phyloP scores from a whole-genome alignment of 2,888 invertebrate genomes.

The Megaustenia siamemsis region DNA sequence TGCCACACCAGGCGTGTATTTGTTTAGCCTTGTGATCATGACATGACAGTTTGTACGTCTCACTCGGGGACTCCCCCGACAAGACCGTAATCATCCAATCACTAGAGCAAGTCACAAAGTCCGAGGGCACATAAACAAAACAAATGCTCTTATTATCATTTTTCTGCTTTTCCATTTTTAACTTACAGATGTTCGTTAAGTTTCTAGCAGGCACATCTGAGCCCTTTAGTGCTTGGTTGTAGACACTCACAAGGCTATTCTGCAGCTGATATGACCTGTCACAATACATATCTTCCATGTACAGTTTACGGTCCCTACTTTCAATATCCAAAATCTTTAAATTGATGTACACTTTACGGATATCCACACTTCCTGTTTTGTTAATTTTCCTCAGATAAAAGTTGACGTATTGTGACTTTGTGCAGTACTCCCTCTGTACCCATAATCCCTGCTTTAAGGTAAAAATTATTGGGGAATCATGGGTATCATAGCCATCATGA shows the following conservation, averaged over 20 bases:
- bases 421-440: conserved; percentile 32
- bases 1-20: conserved; percentile 34
- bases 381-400: conserved; percentile 27
- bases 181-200: background rate
- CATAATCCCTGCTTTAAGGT: background rate
- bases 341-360: conserved; percentile 27
- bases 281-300: conserved; percentile 38
- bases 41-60: conserved; percentile 7
- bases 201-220: background rate
- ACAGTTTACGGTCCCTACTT: conserved; percentile 21
- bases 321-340: conserved; percentile 45
- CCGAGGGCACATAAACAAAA: conserved; percentile 28
- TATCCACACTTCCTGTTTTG: conserved; percentile 2
- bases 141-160: conserved; percentile 23
- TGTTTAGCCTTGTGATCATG: background rate
- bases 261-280: background rate
- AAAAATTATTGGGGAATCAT: conserved; percentile 19
- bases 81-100: conserved; percentile 29
- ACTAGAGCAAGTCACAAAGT: background rate
- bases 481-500: conserved; percentile 26
- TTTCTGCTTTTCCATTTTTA: conserved; percentile 11
- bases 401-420: conserved; percentile 20
- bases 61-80: background rate
- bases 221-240: background rate
- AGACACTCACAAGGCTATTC: conserved; percentile 28